phyloP scores from a whole-genome alignment of 1,140 invertebrate species.

The Teleopsis dalmanni region DNA sequence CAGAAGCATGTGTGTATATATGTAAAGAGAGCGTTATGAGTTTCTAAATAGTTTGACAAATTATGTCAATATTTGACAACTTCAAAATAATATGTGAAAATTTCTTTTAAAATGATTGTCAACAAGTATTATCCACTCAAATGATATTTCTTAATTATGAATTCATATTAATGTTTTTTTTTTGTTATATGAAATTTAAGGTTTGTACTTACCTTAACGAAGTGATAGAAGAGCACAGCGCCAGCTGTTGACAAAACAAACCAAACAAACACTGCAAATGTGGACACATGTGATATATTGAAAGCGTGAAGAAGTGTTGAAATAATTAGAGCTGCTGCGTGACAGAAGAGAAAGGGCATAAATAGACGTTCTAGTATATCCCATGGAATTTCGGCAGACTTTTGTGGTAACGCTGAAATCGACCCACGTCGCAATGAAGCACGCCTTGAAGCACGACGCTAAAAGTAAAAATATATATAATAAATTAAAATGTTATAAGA shows the following conservation, averaged over 20 bases:
- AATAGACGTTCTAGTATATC: slow-evolving; percentile 69
- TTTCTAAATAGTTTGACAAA: no score
- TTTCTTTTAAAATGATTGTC: no score
- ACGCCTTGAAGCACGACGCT: slow-evolving; percentile 39
- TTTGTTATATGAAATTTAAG: no score
- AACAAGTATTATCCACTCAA: no score
- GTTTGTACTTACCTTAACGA: slow-evolving; percentile 71
- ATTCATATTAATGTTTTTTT: no score
- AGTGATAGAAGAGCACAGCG: slow-evolving; percentile 70
- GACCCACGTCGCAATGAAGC: slow-evolving; percentile 38
- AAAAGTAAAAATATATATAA: slow-evolving; percentile 7
- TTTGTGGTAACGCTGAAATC: slow-evolving; percentile 37
- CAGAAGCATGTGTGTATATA: no score
- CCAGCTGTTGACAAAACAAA: slow-evolving; percentile 61
- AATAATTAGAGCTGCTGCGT: slow-evolving; percentile 63
- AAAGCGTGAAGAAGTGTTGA: slow-evolving; percentile 62
- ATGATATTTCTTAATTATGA: no score
- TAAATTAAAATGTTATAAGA: no score
- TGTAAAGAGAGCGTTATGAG: no score
- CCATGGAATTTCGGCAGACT: slow-evolving; percentile 58
- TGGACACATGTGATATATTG: slow-evolving; percentile 63
- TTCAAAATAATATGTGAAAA: no score
- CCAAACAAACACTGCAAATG: slow-evolving; percentile 66
- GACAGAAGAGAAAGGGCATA: slow-evolving; percentile 68
- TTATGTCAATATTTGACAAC: no score